These are phyloP conservation scores for Tribolium freemani DNA, from an alignment of 2,888 invertebrate species.

Conservation along the genomic window DNA sequence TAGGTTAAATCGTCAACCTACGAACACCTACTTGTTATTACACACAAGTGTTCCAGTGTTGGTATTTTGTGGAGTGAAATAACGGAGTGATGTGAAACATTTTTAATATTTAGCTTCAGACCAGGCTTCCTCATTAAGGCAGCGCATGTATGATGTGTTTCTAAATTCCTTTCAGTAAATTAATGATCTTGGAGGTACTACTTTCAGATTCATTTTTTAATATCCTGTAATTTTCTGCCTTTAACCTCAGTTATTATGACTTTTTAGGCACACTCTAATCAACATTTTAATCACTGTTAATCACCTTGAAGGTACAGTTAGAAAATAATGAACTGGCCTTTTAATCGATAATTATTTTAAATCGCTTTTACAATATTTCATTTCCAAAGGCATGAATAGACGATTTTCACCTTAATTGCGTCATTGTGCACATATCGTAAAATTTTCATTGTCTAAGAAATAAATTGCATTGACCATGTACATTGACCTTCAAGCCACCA, in stretches of 20 bases:
- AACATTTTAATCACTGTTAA: no score
- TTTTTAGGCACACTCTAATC: neutral
- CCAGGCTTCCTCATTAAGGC: neutral
- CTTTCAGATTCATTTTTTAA: neutral
- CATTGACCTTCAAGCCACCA: conserved; percentile 12
- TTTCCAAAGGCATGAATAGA: no score
- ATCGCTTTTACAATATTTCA: no score
- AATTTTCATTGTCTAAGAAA: neutral
- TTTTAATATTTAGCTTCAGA: neutral
- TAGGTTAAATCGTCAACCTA: neutral
- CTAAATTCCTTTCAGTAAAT: neutral
- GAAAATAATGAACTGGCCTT: no score
- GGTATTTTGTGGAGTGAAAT: neutral
- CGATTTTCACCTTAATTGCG: neutral
- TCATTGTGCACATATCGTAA: neutral
- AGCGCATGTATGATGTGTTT: neutral
- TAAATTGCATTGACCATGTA: conserved; percentile 11
- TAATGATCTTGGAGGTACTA: neutral
- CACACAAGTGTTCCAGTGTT: neutral
- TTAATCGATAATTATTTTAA: no score
- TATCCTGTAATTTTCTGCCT: neutral
- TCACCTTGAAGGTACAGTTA: no score
- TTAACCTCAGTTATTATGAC: neutral
- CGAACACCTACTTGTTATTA: neutral
- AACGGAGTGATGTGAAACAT: neutral